Conservation (phyloP, 2,888 invertebrate species). For the Apodemia mormo region DNA sequence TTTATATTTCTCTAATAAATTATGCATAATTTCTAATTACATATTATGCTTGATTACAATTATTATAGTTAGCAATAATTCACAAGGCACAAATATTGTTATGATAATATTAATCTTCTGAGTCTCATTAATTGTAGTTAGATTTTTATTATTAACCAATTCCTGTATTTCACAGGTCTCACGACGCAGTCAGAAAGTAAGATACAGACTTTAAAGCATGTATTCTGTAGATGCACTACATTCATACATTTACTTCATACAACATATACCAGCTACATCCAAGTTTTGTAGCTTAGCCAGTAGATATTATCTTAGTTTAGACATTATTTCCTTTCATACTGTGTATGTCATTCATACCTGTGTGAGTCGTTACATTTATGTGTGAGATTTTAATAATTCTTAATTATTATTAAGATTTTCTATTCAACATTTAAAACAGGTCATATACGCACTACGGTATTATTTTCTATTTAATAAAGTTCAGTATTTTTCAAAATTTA, state of each 20-base stretch:
- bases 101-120: slow-evolving; percentile 5
- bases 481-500: neutral
- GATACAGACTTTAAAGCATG: slow-evolving; percentile 64
- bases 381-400: neutral
- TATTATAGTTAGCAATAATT: neutral
- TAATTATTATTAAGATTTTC: neutral
- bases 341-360: neutral
- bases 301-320: slow-evolving; percentile 1
- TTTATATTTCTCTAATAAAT: neutral
- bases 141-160: slow-evolving; percentile 56
- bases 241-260: slow-evolving; percentile 25
- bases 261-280: slow-evolving; percentile 21
- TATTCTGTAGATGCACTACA: slow-evolving; percentile 42
- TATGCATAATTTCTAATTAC: neutral
- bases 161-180: slow-evolving; percentile 78
- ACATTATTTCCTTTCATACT: neutral
- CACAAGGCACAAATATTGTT: neutral
- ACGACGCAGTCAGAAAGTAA: slow-evolving; percentile 79
- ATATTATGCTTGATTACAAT: neutral
- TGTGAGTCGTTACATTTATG: neutral
- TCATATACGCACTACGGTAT: slow-evolving; percentile 4
- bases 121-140: slow-evolving; percentile 1
- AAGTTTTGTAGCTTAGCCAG: slow-evolving; percentile 7
- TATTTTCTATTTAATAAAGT: neutral
- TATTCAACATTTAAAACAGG: neutral